phyloP scores from a whole-genome alignment of 2,113 vertebrate species.

The Lamprotornis superbus region DNA sequence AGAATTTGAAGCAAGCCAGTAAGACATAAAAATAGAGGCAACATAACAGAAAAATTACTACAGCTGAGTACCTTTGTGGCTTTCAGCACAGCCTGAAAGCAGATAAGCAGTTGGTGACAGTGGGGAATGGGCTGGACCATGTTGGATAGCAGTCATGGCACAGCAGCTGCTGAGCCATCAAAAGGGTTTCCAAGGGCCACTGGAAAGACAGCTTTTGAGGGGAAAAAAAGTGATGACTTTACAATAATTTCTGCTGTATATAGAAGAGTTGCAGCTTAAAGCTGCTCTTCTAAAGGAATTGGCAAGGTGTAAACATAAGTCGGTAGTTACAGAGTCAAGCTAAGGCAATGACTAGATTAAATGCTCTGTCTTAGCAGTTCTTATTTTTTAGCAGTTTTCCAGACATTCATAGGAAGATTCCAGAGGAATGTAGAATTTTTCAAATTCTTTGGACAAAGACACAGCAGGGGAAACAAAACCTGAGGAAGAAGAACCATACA shows the following conservation, averaged over 20 bases:
- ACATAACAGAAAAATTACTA: not conserved
- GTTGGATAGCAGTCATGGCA: not conserved
- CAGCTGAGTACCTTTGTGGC: not conserved
- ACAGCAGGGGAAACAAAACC: not conserved
- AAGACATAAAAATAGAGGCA: not conserved
- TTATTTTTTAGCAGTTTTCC: not conserved
- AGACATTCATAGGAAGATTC: not conserved
- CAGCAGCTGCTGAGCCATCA: not conserved
- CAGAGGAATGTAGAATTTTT: not conserved
- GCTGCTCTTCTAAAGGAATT: not conserved
- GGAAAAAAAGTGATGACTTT: not conserved
- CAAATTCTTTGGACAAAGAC: not conserved
- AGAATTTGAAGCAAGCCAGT: not conserved
- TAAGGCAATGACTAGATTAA: not conserved
- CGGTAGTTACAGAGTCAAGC: not conserved
- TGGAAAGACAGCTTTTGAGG: not conserved
- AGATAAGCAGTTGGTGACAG: not conserved
- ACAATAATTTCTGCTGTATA: not conserved
- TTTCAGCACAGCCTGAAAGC: not conserved
- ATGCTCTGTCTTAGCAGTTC: not conserved
- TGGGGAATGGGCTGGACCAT: fast-evolving
- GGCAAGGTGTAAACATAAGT: not conserved
- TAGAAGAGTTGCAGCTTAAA: not conserved
- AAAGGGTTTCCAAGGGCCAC: not conserved
- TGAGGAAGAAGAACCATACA: not conserved